Base-by-base conservation (phyloP, 2,113 vertebrate genomes). In the Raja brachyura region DNA sequence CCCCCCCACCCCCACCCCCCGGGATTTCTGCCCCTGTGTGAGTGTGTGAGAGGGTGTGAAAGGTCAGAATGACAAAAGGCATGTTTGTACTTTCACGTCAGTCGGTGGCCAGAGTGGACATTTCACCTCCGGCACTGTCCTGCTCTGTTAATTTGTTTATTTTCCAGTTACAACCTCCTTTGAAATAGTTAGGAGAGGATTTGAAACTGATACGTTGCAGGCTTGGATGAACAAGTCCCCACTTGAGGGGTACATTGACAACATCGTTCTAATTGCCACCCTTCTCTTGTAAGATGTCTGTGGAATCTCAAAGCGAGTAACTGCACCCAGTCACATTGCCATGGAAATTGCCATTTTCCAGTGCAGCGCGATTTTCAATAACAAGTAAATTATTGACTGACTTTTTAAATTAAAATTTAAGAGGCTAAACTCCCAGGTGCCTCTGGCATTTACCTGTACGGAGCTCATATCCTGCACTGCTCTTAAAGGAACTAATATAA, bases 391-490 rank as follows among this genome's bases (percentile, higher is more conserved):
- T 88, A 88, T 31, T n/a, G 83, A 88, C 61, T 31, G n/a, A 31
- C n/a, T 66, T 88, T 88, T 63, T 66, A 88, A 61, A 86, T 86
- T 63, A 86, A 63, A 86, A 88, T 88, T 88, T 88, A 88, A 66
- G 83, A 31, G 13, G 13, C 4, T 66, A 31, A 63, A 16, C 20
- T 88, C 83, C 83, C 83, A 88, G 28, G 83, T 31, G 83, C 28
- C 28, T 61, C 13, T 31, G 83, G 20, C 83, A 63, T 56, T 86
- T 63, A 86, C 28, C 83, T 66, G 31, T 31, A 61, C 2, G 14
- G 81, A 85, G 25, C n/a, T 63, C 83, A n/a, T 31, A 88, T 1
- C 10, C 14, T 13, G n/a, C 83, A 88, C 5, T 61, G 59, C 83
- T 31, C 28, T 0, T 13, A 88, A 88, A 16, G n/a, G n/a, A 66